Evolutionary conservation across 2,113 vertebrate genomes (phyloP), one percentile per base, ranked within the genome.

Genomic region (Ciconia stormi): DNA sequence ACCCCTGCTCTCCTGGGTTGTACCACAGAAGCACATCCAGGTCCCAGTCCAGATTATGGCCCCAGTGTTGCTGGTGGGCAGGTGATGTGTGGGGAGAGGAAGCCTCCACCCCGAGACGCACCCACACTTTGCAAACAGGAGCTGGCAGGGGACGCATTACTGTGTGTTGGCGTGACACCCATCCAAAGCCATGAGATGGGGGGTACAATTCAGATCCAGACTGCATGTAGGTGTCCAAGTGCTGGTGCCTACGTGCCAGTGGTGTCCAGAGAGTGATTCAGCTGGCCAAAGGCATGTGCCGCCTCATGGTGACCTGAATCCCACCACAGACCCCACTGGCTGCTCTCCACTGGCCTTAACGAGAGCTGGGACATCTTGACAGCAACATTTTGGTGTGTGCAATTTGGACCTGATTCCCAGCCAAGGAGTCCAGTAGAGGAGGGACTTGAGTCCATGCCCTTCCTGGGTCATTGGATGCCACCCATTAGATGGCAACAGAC

Each of bases 111-210:
- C 26, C 0, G 1, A 65, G 29, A 23, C 12, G 67, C 87, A 66
- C 25, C 22, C 13, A 8, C 0, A 2, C 29, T 53, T 65, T 1
- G 1, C n/a, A 47, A 74, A 50, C 22, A 78, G 26, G 34, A 61
- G 25, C 29, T 16, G 2, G 0, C 32, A 44, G 52, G 10, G 26
- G 21, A 63, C 16, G 5, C 0, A 2, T 71, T n/a, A 22, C 66
- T 56, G 10, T 15, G 14, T 6, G 13, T 42, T 23, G 13, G 30
- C 23, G 13, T 42, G 50, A 63, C 52, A 18, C 10, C 22, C 61
- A 36, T n/a, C 56, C 42, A 21, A 50, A 44, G 47, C 16, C 71
- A 21, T 26, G 47, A 61, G 29, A 47, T 16, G 22, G 14, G 18
- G 18, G 18, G 13, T 20, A 19, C 16, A 7, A 13, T 29, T 59